Percentiles rank a stretch among this genome's conserved stretches.
phyloP scores from a whole-genome alignment of 2,797 vertebrate species.

The Schizopygopsis pylzovi region DNA sequence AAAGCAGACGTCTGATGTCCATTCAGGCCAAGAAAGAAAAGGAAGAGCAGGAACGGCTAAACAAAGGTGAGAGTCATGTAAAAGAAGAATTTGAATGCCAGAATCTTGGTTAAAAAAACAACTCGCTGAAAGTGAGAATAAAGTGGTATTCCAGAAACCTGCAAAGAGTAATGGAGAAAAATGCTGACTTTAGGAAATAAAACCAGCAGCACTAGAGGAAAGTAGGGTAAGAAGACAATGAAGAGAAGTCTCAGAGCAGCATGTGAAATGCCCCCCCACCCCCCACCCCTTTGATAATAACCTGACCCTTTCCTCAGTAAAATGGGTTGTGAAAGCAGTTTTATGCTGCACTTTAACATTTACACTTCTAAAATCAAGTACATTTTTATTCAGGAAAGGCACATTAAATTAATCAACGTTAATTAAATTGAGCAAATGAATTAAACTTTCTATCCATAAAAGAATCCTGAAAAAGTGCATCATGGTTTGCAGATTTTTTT shows the following conservation, averaged over 20 bases:
- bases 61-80: constrained; percentile 83
- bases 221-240: not conserved
- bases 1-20: constrained; percentile 90
- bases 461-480: not conserved
- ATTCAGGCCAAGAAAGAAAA: constrained; percentile 95
- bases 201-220: not conserved
- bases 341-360: not conserved
- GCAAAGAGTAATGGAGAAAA: not conserved
- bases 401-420: no score
- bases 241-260: not conserved
- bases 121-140: not conserved
- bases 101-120: not conserved
- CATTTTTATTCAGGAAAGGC: not conserved
- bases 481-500: no score
- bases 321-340: not conserved
- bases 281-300: no score
- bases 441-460: not conserved
- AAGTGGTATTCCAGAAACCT: not conserved
- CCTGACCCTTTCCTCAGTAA: not conserved
- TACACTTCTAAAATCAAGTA: not conserved
- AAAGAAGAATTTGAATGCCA: not conserved
- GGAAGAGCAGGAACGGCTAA: constrained; percentile 90
- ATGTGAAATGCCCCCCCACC: no score
- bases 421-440: no score
- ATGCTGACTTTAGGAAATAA: not conserved